phyloP scores from a whole-genome alignment of 2,113 vertebrate species.

The zebrafish (Danio rerio) region GRCz12tu NC_133177.1:47753001-47753500 shows the following conservation, averaged over 20 bases:
- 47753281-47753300: background rate
- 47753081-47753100: background rate
- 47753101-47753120: constrained; percentile 6
- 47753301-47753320: too few species aligned
- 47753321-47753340: too few species aligned
- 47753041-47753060: background rate
- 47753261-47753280: background rate
- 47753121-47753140: constrained; percentile 24
- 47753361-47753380: too few species aligned
- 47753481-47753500: too few species aligned
- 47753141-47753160: constrained; percentile 4
- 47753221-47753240: background rate
- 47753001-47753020: background rate
- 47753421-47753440: too few species aligned
- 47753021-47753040: background rate
- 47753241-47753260: background rate
- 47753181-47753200: constrained; percentile 16
- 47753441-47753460: too few species aligned
- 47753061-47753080: background rate
- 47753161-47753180: background rate
- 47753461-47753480: too few species aligned
- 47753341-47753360: too few species aligned
- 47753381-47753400: too few species aligned
- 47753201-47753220: constrained; percentile 4
- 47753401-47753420: too few species aligned